Percentiles rank a stretch among this genome's conserved stretches.
Evolutionary conservation across 2,888 invertebrate genomes (phyloP).

Genomic region (Hypercompe scribonia): DNA sequence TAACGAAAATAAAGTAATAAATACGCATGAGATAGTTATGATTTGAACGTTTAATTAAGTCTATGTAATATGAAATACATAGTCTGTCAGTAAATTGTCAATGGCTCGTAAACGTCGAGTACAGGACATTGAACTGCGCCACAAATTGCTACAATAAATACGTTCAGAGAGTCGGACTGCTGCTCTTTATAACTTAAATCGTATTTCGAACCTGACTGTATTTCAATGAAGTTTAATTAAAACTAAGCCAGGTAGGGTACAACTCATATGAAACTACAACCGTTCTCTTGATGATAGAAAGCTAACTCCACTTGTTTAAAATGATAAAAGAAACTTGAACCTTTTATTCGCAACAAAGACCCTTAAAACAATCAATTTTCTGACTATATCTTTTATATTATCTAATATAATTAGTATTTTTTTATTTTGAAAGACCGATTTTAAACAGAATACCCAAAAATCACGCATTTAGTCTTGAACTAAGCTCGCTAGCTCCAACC

Average conservation of each 20-base stretch:
- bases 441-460: not conserved
- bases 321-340: not conserved
- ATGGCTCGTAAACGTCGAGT: conserved; percentile 9
- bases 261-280: not conserved
- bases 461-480: not conserved
- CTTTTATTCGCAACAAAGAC: not conserved
- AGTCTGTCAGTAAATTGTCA: conserved; percentile 11
- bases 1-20: no score
- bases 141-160: conserved; percentile 14
- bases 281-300: not conserved
- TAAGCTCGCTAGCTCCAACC: not conserved
- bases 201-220: not conserved
- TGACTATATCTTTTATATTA: no score
- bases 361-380: no score
- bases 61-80: not conserved
- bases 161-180: not conserved
- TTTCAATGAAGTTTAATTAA: not conserved
- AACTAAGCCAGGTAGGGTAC: not conserved
- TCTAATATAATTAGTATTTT: not conserved
- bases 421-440: not conserved
- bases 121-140: conserved; percentile 10
- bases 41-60: conserved; percentile 1
- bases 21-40: not conserved
- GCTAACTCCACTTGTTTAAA: not conserved
- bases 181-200: conserved; percentile 7